phyloP scores from a whole-genome alignment of 2,888 invertebrate species.

The Carcina quercana region DNA sequence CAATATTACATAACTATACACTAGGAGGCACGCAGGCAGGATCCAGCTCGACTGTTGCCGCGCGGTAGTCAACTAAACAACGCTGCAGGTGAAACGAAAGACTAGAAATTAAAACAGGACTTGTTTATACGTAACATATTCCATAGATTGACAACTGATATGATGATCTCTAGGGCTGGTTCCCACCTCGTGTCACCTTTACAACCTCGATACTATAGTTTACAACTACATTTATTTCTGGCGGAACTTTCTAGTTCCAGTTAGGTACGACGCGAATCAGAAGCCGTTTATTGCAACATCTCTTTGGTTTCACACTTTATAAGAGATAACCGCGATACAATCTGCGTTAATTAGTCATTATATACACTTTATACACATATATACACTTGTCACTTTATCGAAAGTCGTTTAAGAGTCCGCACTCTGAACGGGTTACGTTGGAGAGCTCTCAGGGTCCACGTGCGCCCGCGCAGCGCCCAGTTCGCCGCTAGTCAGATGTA shows the following conservation, averaged over 20 bases:
- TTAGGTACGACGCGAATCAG: slow-evolving; percentile 24
- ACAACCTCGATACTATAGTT: neutral
- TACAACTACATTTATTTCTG: slow-evolving; percentile 2
- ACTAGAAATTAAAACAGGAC: neutral
- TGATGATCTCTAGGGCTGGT: no score
- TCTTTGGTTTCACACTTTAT: slow-evolving; percentile 60
- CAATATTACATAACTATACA: slow-evolving; percentile 28
- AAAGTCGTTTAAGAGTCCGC: slow-evolving; percentile 30
- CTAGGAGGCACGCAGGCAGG: slow-evolving; percentile 15
- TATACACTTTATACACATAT: slow-evolving; percentile 54
- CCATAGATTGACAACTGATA: no score
- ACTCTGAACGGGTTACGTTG: slow-evolving; percentile 24
- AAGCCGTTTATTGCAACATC: slow-evolving; percentile 35
- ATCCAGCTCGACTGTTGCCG: no score
- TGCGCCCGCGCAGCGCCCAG: slow-evolving; percentile 25
- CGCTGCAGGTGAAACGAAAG: neutral
- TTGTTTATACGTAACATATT: neutral
- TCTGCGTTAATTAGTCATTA: no score
- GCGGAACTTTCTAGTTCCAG: no score
- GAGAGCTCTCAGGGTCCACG: slow-evolving; percentile 25
- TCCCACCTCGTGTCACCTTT: no score
- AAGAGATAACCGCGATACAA: slow-evolving; percentile 25
- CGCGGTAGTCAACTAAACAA: no score
- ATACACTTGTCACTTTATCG: slow-evolving; percentile 37
- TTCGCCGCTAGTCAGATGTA: slow-evolving; percentile 57